phyloP scores from a whole-genome alignment of 1,140 invertebrate species.

The Hylyphantes graminicola region DNA sequence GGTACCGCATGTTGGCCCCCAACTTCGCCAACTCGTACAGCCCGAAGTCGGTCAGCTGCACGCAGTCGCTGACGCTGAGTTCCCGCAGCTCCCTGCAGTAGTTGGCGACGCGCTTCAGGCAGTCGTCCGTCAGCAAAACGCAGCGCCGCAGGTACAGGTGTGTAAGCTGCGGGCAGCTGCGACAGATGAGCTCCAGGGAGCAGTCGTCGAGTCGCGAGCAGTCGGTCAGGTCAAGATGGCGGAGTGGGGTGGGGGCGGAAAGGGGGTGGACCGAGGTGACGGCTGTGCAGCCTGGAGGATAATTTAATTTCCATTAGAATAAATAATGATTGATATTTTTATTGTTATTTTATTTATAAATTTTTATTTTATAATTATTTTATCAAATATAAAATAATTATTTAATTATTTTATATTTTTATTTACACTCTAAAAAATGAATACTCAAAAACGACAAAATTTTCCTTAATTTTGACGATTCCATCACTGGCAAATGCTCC shows the following conservation, averaged over 20 bases:
- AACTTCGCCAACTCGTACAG: conserved; percentile 89
- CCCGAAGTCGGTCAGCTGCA: conserved; percentile 89
- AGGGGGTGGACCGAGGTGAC: conserved; percentile 42
- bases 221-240: conserved; percentile 84
- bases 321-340: background rate
- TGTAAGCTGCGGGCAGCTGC: conserved; percentile 85
- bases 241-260: conserved; percentile 17
- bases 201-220: conserved; percentile 84
- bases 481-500: too few relatives aligned
- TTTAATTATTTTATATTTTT: too few relatives aligned
- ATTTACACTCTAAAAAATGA: too few relatives aligned
- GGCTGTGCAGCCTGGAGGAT: conserved; percentile 31
- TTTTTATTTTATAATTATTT: too few relatives aligned
- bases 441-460: too few relatives aligned
- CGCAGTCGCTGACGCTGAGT: conserved; percentile 89
- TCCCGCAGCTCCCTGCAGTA: conserved; percentile 86
- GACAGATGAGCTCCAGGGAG: conserved; percentile 82
- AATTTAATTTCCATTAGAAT: background rate
- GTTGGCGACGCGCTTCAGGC: conserved; percentile 83
- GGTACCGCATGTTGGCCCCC: conserved; percentile 83
- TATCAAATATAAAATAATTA: too few relatives aligned
- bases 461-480: too few relatives aligned
- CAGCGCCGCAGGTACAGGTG: conserved; percentile 90
- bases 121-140: conserved; percentile 83
- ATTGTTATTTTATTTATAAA: too few relatives aligned